Evolutionary conservation across 2,113 vertebrate species (phyloP).

Genomic region (Brevimyrus niger): DNA sequence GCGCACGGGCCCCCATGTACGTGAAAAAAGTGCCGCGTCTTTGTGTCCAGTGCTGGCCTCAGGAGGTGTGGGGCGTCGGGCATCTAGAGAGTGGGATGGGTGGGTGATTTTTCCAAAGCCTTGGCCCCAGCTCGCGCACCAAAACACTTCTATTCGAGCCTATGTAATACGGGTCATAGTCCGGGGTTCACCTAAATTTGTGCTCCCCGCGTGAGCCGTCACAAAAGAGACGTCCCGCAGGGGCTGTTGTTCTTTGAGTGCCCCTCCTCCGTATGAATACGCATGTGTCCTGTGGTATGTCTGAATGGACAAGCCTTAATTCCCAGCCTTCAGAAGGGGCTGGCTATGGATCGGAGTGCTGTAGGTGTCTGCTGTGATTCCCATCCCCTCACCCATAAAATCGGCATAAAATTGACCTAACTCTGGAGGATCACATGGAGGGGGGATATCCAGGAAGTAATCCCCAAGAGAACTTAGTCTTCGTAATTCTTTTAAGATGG

Average conservation of each 20-base stretch:
- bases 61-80: background rate
- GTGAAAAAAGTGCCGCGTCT: background rate
- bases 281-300: slow-evolving; percentile 39
- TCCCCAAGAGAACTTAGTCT: slow-evolving; percentile 47
- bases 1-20: background rate
- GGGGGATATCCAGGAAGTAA: slow-evolving; percentile 37
- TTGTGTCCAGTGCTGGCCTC: background rate
- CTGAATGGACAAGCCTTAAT: slow-evolving; percentile 28
- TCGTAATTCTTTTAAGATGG: slow-evolving; percentile 56
- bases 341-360: background rate
- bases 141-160: background rate
- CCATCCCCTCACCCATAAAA: slow-evolving; percentile 71
- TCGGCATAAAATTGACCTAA: slow-evolving; percentile 70
- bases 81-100: background rate
- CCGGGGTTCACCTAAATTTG: slow-evolving; percentile 33
- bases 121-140: background rate
- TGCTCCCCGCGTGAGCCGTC: slow-evolving; percentile 31
- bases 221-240: slow-evolving; percentile 21
- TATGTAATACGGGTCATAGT: background rate
- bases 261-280: slow-evolving; percentile 33
- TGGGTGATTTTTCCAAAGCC: background rate
- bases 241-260: slow-evolving; percentile 32
- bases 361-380: slow-evolving; percentile 44
- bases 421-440: slow-evolving; percentile 51
- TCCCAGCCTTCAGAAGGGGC: background rate